Base-by-base conservation (phyloP, 2,888 invertebrate genomes). In the Hesperia comma region DNA sequence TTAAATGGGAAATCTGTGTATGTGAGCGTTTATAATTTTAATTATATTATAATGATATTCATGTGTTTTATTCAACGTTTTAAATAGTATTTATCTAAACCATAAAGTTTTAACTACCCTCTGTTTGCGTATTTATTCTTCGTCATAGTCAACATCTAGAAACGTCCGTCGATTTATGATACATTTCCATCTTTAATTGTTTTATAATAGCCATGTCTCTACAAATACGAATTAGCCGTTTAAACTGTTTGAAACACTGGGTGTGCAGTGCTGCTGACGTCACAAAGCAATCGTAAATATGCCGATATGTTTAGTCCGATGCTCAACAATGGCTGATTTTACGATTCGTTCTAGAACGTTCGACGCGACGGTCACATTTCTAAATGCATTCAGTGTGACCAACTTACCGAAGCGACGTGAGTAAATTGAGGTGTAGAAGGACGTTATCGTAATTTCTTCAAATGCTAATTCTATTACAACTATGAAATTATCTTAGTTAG, bases 191-290 rank as follows among this genome's bases (percentile, higher is more conserved):
- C 49, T 49, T 49, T 53, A 53, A 53, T 54, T 40, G 37, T 53
- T 53, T 53, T 61, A 54, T 61, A 61, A 61, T 61, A 19, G 53
- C 53, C 21, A 41, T 53, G 26, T n/a, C 53, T 53, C 26, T n/a
- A 37, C 51, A 37, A 53, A 17, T 26, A 61, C 40, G 61, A 61
- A 37, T 53, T 17, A 32, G 21, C 17, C 32, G 17, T 60, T 32
- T 43, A 62, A 54, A 54, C 37, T 33, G 26, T 54, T 54, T 40
- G 32, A 1, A 15, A 33, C 15, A 17, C 54, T 12, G 17, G 8
- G 26, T 6, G 15, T 33, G 21, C 51, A 7, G n/a, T n/a, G n/a
- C 7, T 33, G 3, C 7, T 49, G 40, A 40, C 26, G 40, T 61
- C 40, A 53, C 53, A 41, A 26, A 41, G 19, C 60, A 33, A 32